Base-by-base conservation (phyloP, 2,797 vertebrate genomes). In the Megalops cyprinoides region DNA sequence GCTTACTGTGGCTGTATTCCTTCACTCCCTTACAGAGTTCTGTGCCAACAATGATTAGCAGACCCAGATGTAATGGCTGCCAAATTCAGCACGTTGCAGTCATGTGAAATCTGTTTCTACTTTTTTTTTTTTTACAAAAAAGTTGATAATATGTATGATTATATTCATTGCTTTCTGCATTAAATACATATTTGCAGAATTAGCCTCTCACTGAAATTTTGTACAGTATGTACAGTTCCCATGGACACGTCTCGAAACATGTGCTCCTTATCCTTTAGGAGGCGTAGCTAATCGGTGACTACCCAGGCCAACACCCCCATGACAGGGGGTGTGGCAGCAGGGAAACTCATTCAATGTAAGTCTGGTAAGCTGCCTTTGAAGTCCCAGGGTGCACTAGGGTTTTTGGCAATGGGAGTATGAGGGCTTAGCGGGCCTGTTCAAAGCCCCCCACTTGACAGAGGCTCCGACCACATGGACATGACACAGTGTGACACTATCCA, bases 21-120 rank as follows among this genome's bases (percentile, higher is more conserved):
- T 75, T 53, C 49, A 48, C 49, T 67, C 46, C 31, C 48, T 34
- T 44, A 37, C 76, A 83, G 76, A 79, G 79, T 76, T 85, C 78
- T 44, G 62, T 84, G 87, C 87, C 85, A 88, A 88, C 82, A 86
- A 86, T 83, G 87, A 88, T 88, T 87, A 88, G 82, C 87, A 86
- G 87, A 69, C 86, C 34, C 82, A 79, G 81, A 85, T 76, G 48
- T 55, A 78, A 74, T 44, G 84, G 48, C 85, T 87, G 87, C 87
- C 87, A 88, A 85, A 82, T 74, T 48, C 34, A 51, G 8, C 34
- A 12, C 77, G 78, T 82, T n/a, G n/a, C n/a, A n/a, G n/a, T n/a
- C n/a, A n/a, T 76, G 83, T 82, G 80, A 81, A 84, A 77, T 88
- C 85, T 78, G 78, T 85, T 82, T 82, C 77, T 82, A 84, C 81